phyloP scores from a whole-genome alignment of 2,113 vertebrate genomes.

The Casuarius casuarius region DNA sequence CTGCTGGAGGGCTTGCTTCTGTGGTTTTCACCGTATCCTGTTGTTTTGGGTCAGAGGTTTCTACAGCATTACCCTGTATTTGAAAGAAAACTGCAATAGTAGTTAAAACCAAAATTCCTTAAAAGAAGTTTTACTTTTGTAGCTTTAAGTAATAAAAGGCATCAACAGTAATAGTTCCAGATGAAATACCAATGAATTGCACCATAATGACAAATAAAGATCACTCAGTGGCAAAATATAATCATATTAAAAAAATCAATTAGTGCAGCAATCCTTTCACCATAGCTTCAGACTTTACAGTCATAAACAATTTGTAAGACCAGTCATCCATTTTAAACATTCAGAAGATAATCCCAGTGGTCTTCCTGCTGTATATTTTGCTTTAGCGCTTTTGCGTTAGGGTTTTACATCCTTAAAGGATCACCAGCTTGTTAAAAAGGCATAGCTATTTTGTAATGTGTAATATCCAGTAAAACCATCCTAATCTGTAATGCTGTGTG shows the following conservation, averaged over 20 bases:
- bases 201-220: background rate
- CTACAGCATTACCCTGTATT: background rate
- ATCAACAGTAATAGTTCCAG: background rate
- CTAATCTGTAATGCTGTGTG: background rate
- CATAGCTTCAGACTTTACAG: background rate
- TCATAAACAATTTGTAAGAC: background rate
- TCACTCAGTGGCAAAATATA: background rate
- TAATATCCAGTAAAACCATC: background rate
- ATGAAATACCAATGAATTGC: background rate
- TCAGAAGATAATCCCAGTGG: background rate
- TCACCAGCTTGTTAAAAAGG: background rate
- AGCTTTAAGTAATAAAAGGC: background rate
- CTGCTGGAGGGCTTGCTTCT: background rate
- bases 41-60: background rate
- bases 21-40: background rate
- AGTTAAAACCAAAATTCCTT: background rate
- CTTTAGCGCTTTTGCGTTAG: background rate
- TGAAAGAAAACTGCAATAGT: background rate
- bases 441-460: background rate
- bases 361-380: background rate
- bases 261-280: background rate
- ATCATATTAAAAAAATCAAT: background rate
- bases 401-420: background rate
- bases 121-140: background rate
- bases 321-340: background rate